A percentile compares a stretch with the other conserved stretches of the same genome.
These are phyloP conservation scores for Plebejus argus DNA, from an alignment of 2,888 invertebrate species.

Conservation along the genomic window DNA sequence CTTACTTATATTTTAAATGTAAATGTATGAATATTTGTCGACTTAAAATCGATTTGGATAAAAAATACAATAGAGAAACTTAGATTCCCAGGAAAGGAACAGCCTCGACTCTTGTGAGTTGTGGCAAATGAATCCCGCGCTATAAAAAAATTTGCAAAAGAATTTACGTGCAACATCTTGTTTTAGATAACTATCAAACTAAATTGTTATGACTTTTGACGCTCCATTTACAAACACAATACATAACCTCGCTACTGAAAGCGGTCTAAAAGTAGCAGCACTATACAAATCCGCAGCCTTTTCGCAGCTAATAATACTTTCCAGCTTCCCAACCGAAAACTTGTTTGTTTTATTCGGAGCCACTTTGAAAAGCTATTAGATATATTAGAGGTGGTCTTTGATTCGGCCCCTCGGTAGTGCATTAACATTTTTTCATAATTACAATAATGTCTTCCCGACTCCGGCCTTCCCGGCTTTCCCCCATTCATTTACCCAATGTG, in stretches of 20 bases:
- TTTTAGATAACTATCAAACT: no score
- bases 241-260: not conserved
- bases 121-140: no score
- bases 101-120: no score
- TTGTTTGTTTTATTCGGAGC: conserved; percentile 27
- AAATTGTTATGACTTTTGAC: no score
- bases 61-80: no score
- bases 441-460: conserved; percentile 77
- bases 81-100: no score
- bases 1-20: no score
- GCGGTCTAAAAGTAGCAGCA: not conserved
- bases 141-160: no score
- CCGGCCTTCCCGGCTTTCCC: conserved; percentile 65
- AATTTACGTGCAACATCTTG: no score
- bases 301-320: conserved; percentile 12
- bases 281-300: conserved; percentile 6
- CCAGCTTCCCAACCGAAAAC: conserved; percentile 20
- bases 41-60: no score
- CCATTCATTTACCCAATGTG: conserved; percentile 76
- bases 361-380: conserved; percentile 38
- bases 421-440: conserved; percentile 74
- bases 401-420: conserved; percentile 49
- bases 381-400: conserved; percentile 41
- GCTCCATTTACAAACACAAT: not conserved
- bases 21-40: no score